Percentiles rank a stretch among this genome's conserved stretches.
phyloP scores from a whole-genome alignment of 2,113 vertebrate species.

The Kryptolebias marmoratus region DNA sequence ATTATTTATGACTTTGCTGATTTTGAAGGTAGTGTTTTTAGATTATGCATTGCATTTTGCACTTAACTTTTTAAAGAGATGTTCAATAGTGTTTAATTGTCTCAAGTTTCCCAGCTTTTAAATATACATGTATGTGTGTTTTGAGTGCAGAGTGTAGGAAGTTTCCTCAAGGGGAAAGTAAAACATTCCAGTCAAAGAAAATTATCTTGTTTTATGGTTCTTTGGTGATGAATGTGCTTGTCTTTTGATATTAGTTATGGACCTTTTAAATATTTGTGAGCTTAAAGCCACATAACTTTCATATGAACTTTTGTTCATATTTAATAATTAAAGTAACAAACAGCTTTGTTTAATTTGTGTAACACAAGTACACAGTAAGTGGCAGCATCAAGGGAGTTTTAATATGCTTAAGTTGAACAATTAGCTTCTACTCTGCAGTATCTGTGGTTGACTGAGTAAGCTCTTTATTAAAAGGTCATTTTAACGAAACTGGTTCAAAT shows the following conservation, averaged over 20 bases:
- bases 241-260: too few species aligned
- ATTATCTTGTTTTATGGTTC: slow-evolving; percentile 20
- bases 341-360: slow-evolving; percentile 2
- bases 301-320: background rate
- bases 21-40: slow-evolving; percentile 52
- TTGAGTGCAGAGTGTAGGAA: slow-evolving; percentile 7
- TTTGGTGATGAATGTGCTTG: too few species aligned
- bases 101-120: slow-evolving; percentile 28
- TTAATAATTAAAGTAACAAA: background rate
- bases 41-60: slow-evolving; percentile 31
- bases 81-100: slow-evolving; percentile 40
- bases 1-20: slow-evolving; percentile 63
- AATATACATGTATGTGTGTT: background rate
- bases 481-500: background rate
- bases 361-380: background rate
- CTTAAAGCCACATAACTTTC: slow-evolving; percentile 2
- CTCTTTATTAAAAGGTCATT: too few species aligned
- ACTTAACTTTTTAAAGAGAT: slow-evolving; percentile 43
- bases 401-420: too few species aligned
- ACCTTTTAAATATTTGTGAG: too few species aligned
- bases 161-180: slow-evolving; percentile 27
- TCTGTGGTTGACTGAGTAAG: too few species aligned
- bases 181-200: slow-evolving; percentile 61
- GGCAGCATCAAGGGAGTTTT: too few species aligned
- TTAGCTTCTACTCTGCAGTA: too few species aligned